phyloP scores from a whole-genome alignment of 2,797 vertebrate genomes.

The Coendou prehensilis region DNA sequence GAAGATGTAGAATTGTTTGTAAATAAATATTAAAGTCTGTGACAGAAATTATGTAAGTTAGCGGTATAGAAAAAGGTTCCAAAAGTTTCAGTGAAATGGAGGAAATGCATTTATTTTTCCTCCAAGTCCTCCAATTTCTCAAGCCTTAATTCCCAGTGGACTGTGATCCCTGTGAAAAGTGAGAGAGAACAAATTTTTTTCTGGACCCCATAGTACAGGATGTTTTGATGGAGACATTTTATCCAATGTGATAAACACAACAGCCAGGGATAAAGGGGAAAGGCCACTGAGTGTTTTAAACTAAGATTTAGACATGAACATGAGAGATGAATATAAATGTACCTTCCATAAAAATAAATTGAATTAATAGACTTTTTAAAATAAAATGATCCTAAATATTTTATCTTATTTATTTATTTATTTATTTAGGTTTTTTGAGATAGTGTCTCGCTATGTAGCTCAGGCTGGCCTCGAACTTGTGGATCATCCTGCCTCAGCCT shows the following conservation, averaged over 20 bases:
- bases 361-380: not conserved
- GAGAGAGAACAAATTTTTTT: not conserved
- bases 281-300: not conserved
- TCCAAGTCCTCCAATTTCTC: not conserved
- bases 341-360: not conserved
- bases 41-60: not conserved
- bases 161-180: not conserved
- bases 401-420: no score
- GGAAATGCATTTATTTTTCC: not conserved
- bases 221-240: not conserved
- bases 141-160: not conserved
- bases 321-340: not conserved
- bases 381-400: not conserved
- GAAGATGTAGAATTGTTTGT: not conserved
- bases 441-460: not conserved
- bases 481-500: not conserved
- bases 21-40: not conserved
- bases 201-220: not conserved
- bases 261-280: not conserved
- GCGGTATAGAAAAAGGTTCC: not conserved
- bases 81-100: not conserved
- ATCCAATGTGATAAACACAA: not conserved
- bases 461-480: not conserved
- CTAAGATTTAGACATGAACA: not conserved
- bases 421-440: no score